Evolutionary conservation across 2,797 vertebrate species (phyloP).

Genomic region (Leontopithecus rosalia): DNA sequence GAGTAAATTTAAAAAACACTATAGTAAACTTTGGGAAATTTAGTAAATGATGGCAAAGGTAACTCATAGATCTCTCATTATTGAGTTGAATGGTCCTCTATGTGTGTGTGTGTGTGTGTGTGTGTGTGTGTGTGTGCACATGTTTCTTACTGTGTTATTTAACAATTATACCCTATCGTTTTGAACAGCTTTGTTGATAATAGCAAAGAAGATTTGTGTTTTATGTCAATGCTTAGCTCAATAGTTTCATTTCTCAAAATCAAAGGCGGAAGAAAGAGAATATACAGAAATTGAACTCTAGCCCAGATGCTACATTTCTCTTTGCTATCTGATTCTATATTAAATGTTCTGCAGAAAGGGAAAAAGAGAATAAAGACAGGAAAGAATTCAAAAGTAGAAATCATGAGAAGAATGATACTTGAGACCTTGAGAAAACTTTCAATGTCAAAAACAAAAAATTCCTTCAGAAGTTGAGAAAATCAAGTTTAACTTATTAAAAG

Average conservation of each 20-base stretch:
- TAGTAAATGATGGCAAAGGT: not conserved
- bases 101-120: fast-evolving
- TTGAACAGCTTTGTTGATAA: not conserved
- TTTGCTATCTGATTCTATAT: not conserved
- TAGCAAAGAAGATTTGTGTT: not conserved
- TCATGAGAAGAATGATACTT: not conserved
- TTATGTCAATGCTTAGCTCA: not conserved
- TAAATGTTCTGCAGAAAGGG: not conserved
- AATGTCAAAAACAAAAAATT: not conserved
- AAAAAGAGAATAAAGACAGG: not conserved
- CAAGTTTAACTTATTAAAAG: not conserved
- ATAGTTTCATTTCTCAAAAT: not conserved
- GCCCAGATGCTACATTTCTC: not conserved
- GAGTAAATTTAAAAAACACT: not conserved
- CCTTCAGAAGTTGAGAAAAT: not conserved
- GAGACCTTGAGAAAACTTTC: not conserved
- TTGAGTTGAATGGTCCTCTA: not conserved
- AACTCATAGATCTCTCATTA: not conserved
- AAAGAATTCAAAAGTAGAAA: not conserved
- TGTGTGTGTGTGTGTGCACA: not conserved
- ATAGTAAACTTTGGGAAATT: not conserved
- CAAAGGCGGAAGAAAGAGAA: not conserved
- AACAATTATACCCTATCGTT: not conserved
- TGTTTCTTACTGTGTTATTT: not conserved
- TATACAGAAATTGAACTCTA: not conserved